phyloP scores from a whole-genome alignment of 2,797 vertebrate species.

The Propithecus perrieri region DNA sequence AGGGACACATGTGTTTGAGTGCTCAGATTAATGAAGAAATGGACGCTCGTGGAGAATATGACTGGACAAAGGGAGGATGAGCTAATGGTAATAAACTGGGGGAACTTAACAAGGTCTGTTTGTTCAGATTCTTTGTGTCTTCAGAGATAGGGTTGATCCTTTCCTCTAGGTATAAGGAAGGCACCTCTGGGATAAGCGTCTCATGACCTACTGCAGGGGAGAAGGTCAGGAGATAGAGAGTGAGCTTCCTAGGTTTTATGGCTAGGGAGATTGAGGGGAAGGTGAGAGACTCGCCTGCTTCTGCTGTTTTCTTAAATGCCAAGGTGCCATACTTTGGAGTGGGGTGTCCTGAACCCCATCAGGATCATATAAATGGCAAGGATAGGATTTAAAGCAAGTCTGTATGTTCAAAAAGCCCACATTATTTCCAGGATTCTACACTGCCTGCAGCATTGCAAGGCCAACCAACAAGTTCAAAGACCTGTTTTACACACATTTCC shows the following conservation, averaged over 20 bases:
- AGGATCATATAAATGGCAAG: background rate
- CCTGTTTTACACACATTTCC: background rate
- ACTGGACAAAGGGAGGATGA: background rate
- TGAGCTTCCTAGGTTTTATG: background rate
- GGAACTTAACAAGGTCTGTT: background rate
- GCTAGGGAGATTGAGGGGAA: background rate
- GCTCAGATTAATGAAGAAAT: background rate
- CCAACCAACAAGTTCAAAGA: background rate
- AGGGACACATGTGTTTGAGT: background rate
- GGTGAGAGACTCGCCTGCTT: background rate
- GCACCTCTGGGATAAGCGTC: background rate
- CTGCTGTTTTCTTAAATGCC: background rate
- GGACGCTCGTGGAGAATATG: background rate
- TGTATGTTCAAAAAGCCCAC: background rate
- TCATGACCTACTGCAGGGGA: background rate
- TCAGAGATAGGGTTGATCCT: background rate
- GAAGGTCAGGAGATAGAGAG: background rate
- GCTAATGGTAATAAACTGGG: background rate
- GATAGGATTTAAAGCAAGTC: background rate
- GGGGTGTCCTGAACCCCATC: background rate
- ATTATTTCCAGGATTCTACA: background rate
- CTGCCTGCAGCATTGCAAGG: background rate
- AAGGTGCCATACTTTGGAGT: background rate
- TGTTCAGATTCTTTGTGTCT: background rate
- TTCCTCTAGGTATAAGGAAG: background rate